Evolutionary conservation across 2,113 vertebrate genomes (phyloP).

Genomic region (Tetrao urogallus): DNA sequence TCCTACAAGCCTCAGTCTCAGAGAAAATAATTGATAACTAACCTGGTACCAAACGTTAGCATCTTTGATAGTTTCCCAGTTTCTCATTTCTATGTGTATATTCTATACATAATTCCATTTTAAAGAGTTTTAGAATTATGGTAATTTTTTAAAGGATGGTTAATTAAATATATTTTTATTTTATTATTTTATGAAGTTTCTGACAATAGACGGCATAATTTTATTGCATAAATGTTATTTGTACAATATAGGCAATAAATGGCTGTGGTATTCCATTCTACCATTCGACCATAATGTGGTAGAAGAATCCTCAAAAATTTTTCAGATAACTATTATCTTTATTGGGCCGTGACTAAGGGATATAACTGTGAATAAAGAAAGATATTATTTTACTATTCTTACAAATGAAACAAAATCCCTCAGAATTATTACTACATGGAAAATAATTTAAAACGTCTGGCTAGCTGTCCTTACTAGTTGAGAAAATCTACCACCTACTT

Average conservation of each 20-base stretch:
- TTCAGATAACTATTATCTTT: background rate
- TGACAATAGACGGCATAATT: background rate
- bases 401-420: background rate
- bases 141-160: background rate
- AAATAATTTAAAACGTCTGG: background rate
- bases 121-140: background rate
- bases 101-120: background rate
- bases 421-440: background rate
- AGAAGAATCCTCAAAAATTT: background rate
- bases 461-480: background rate
- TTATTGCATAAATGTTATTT: background rate
- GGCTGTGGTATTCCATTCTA: background rate
- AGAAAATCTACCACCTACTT: background rate
- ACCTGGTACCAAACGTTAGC: constrained; percentile 37
- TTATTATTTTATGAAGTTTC: background rate
- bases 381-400: background rate
- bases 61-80: constrained; percentile 45
- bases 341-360: background rate
- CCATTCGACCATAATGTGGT: background rate
- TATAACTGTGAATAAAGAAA: background rate
- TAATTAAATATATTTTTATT: constrained; percentile 10
- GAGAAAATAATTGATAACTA: constrained; percentile 23
- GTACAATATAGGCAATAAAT: background rate
- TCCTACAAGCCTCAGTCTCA: constrained; percentile 62
- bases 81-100: constrained; percentile 38